Conservation (phyloP, 2,888 invertebrate genomes). For the Agrilus cyanescens region DNA sequence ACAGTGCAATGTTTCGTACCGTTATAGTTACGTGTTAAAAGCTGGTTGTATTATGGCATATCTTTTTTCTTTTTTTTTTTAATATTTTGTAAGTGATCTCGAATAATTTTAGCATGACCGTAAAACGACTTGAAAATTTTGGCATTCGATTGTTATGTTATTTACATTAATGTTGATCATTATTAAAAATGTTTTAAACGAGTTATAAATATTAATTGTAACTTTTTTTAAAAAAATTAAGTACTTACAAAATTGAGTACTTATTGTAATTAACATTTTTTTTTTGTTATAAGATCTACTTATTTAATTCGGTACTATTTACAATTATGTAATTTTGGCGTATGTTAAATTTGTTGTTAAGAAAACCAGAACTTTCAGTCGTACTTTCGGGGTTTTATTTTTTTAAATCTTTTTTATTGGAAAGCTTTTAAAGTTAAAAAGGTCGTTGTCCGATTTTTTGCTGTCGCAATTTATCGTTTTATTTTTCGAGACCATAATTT, state of each 20-base stretch:
- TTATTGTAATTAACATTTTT: too few relatives aligned
- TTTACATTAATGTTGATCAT: not conserved
- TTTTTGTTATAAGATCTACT: too few relatives aligned
- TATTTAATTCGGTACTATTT: slow-evolving; percentile 16
- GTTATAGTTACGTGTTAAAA: too few relatives aligned
- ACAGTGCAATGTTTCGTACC: too few relatives aligned
- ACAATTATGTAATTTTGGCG: slow-evolving; percentile 7
- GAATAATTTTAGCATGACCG: too few relatives aligned
- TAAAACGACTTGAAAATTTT: too few relatives aligned
- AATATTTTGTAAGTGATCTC: too few relatives aligned
- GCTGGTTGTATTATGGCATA: too few relatives aligned
- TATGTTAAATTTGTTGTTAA: slow-evolving; percentile 10
- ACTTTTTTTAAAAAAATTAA: slow-evolving; percentile 14
- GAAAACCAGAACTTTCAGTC: not conserved
- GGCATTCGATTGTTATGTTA: too few relatives aligned
- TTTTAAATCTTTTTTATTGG: slow-evolving; percentile 7
- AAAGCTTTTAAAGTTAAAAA: slow-evolving; percentile 1
- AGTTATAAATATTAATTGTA: slow-evolving; percentile 19
- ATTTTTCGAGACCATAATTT: slow-evolving; percentile 21
- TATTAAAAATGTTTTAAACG: not conserved
- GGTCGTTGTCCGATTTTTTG: too few relatives aligned
- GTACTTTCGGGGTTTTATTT: not conserved
- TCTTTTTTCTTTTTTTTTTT: too few relatives aligned
- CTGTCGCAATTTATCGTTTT: slow-evolving; percentile 19
- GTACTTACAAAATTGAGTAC: too few relatives aligned